Evolutionary conservation across 2,888 invertebrate species (phyloP), one percentile per base, ranked within the genome.

Genomic region (Amblyteles armatorius): DNA sequence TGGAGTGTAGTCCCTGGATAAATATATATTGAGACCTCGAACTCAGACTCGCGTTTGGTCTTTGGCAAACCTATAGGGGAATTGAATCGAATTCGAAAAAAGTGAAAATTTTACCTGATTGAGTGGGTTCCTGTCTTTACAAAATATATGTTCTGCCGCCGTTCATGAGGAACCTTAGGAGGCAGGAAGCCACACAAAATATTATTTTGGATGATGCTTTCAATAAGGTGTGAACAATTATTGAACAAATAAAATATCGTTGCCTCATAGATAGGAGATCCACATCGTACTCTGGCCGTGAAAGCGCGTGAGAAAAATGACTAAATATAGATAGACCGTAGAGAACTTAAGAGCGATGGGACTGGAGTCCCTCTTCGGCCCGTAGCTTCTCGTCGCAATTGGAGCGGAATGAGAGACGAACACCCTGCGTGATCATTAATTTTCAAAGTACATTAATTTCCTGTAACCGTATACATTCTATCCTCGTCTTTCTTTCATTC

Each of bases 401-500:
- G 83, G 87, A 88, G 87, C 87, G 84, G 84, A 88, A 88, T 77
- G 82, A 82, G 76, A 52, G 72, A 29, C 26, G 40, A 55, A 67
- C 36, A 72, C 76, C 72, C 72, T 72, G 72, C 77, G 72, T 83
- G 91, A 91, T 91, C 93, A 91, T 93, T 92, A 93, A 92, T 92
- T 90, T 91, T 92, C 90, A 86, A 88, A 91, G 89, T 91, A 92
- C 92, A 92, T 92, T 92, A 92, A 92, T 92, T 92, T 92, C 89
- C 90, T 90, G 88, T 87, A 88, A 89, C 87, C 88, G 87, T 87
- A 88, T 11, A 44, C 63, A 63, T 63, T 44, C 52, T 26, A 67
- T 79, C 52, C 48, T 13, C 19, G 22, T 77, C 71, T 44, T 74
- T 16, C 48, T 68, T 69, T 71, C 65, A 63, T 78, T 69, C 48